These are phyloP conservation scores for Hermaeophaga mercurialis DNA, from an alignment of 2,888 invertebrate genomes.

Conservation along the genomic window DNA sequence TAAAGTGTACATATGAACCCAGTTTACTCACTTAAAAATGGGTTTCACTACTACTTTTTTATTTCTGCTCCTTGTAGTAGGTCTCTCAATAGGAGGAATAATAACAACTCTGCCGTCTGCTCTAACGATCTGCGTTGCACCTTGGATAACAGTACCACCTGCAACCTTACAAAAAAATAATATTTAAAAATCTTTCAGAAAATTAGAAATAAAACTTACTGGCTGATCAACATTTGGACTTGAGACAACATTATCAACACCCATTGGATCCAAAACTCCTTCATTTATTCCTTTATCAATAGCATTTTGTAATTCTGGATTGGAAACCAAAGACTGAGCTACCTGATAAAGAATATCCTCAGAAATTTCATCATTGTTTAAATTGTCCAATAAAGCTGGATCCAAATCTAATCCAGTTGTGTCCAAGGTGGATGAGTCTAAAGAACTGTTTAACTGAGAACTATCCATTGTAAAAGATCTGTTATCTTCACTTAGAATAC, in stretches of 20 bases:
- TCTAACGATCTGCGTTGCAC: slow-evolving; percentile 70
- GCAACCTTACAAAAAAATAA: not conserved
- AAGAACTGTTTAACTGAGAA: slow-evolving; percentile 26
- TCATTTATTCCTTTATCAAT: slow-evolving; percentile 66
- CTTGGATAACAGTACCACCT: slow-evolving; percentile 38
- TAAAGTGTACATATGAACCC: no score
- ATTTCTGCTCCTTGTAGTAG: slow-evolving; percentile 78
- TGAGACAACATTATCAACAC: slow-evolving; percentile 26
- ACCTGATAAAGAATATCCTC: slow-evolving; percentile 76
- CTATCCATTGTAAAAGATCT: slow-evolving; percentile 47
- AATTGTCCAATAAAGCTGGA: slow-evolving; percentile 63
- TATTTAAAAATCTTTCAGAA: not conserved
- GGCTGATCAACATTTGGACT: slow-evolving; percentile 13
- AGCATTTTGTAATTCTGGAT: slow-evolving; percentile 71
- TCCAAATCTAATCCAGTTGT: slow-evolving; percentile 65
- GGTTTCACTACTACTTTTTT: slow-evolving; percentile 43
- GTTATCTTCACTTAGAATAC: slow-evolving; percentile 52
- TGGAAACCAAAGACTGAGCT: slow-evolving; percentile 71
- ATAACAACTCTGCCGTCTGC: slow-evolving; percentile 78
- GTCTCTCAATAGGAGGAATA: slow-evolving; percentile 81
- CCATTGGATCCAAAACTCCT: slow-evolving; percentile 51
- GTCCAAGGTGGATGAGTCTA: slow-evolving; percentile 56
- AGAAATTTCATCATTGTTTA: slow-evolving; percentile 70
- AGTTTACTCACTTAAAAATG: slow-evolving; percentile 46
- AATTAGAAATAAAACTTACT: slow-evolving; percentile 21